Evolutionary conservation across 2,888 invertebrate species (phyloP).

Genomic region (Microctonus brassicae): DNA sequence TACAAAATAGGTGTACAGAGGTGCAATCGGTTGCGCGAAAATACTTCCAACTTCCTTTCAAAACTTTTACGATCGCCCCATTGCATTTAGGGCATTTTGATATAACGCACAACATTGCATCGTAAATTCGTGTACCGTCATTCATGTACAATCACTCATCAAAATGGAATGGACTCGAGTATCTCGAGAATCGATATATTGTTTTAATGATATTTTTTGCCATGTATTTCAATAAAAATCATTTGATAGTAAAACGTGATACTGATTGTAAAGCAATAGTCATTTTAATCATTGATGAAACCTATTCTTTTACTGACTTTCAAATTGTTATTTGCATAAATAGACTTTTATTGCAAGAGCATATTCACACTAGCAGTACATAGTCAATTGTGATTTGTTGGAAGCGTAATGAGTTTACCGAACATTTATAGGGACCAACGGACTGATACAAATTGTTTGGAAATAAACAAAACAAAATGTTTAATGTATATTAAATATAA

Average conservation of each 20-base stretch:
- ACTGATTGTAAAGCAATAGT: conserved; percentile 33
- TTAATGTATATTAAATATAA: too few relatives aligned
- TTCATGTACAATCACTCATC: conserved; percentile 54
- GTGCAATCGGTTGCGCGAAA: conserved; percentile 60
- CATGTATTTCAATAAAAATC: conserved; percentile 25
- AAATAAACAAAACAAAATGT: too few relatives aligned
- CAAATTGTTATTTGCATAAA: neutral
- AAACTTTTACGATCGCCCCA: conserved; percentile 25
- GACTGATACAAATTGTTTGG: too few relatives aligned
- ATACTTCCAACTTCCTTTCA: conserved; percentile 34
- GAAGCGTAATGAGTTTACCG: neutral
- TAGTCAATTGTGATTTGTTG: neutral
- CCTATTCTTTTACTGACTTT: conserved; percentile 12
- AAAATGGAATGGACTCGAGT: conserved; percentile 53
- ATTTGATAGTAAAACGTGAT: conserved; percentile 29
- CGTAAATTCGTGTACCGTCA: conserved; percentile 54
- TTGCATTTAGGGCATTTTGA: conserved; percentile 34
- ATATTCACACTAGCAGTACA: neutral
- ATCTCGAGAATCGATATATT: conserved; percentile 11
- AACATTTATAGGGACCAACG: neutral
- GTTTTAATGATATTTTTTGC: neutral
- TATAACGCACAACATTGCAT: conserved; percentile 38
- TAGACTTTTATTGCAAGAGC: neutral
- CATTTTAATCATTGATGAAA: conserved; percentile 5
- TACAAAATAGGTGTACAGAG: conserved; percentile 69